Evolutionary conservation across 2,888 invertebrate genomes (phyloP).

Genomic region (Aphidius colemani): DNA sequence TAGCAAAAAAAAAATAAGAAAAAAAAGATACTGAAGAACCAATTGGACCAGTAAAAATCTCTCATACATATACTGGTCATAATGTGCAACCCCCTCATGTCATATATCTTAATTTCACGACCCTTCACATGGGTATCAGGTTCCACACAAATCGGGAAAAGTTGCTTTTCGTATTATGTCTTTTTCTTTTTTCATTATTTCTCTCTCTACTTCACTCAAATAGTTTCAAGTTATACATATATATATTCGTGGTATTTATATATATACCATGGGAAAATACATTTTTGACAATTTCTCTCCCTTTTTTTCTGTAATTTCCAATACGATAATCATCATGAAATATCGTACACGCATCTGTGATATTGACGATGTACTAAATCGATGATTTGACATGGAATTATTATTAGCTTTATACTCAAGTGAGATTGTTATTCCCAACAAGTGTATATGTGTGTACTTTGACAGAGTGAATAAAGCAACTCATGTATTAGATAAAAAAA

Average conservation of each 20-base stretch:
- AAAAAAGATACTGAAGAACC: conserved; percentile 4
- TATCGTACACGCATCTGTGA: too few species aligned
- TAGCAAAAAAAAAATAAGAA: not conserved
- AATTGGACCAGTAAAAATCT: conserved; percentile 20
- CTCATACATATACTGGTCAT: conserved; percentile 18
- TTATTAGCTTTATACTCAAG: too few species aligned
- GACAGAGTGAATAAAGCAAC: too few species aligned
- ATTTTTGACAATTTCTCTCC: not conserved
- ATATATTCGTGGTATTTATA: too few species aligned
- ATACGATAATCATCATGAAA: too few species aligned
- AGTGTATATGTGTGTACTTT: too few species aligned
- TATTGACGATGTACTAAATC: too few species aligned
- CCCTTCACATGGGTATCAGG: conserved; percentile 59
- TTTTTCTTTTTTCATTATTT: conserved; percentile 36
- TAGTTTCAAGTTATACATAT: not conserved
- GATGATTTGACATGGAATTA: too few species aligned
- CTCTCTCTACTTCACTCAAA: conserved; percentile 34
- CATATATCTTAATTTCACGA: conserved; percentile 60
- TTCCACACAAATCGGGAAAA: conserved; percentile 60
- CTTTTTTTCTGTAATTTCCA: conserved; percentile 4
- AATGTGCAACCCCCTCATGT: conserved; percentile 36
- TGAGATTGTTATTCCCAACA: too few species aligned
- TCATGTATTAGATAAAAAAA: too few species aligned
- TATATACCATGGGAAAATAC: too few species aligned
- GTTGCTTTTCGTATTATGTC: conserved; percentile 20